phyloP scores from a whole-genome alignment of 2,888 invertebrate species.

The Nomada goodeniana region DNA sequence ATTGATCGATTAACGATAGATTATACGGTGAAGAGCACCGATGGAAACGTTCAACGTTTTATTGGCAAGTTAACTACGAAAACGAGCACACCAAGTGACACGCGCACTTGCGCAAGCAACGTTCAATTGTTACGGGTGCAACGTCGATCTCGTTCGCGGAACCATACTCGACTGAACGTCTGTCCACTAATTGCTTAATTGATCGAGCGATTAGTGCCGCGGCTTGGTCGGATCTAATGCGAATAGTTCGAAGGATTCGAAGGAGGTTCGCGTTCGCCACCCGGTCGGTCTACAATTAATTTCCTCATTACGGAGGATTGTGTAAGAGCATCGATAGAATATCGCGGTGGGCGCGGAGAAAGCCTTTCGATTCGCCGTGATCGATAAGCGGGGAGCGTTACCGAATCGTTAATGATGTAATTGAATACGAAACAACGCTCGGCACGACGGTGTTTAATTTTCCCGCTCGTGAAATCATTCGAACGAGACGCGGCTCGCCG shows the following conservation, averaged over 20 bases:
- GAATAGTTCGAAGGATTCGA: constrained; percentile 6
- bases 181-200: constrained; percentile 9
- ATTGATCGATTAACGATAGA: constrained; percentile 10
- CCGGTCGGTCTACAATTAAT: constrained; percentile 18
- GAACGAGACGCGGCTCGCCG: background rate
- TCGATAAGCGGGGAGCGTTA: constrained; percentile 2
- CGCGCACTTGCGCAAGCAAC: background rate
- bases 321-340: background rate
- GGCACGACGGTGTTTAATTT: background rate
- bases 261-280: background rate
- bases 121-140: background rate
- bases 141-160: background rate
- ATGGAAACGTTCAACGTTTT: constrained; percentile 28
- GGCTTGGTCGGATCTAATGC: constrained; percentile 13
- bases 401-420: background rate
- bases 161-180: background rate
- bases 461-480: too few species aligned
- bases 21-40: background rate
- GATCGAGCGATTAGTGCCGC: constrained; percentile 1
- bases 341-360: background rate
- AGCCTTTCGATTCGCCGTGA: background rate
- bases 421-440: background rate
- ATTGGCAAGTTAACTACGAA: background rate
- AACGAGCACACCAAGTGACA: background rate
- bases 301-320: constrained; percentile 7